These are phyloP conservation scores for Cyprinella venusta DNA, from an alignment of 2,797 vertebrate genomes.

Conservation along the genomic window DNA sequence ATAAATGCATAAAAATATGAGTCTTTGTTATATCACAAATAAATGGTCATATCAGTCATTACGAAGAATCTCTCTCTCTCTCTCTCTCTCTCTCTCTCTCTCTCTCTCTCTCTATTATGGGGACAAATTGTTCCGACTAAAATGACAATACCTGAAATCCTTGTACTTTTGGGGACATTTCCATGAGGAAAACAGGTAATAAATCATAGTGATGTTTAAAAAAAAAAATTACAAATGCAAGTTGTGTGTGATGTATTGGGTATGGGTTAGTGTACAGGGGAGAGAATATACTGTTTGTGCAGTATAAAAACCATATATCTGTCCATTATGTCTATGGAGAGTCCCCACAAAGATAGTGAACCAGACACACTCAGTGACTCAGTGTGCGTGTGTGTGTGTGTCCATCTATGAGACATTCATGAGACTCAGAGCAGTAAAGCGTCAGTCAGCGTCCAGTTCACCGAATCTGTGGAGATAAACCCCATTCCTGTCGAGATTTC, in stretches of 20 bases:
- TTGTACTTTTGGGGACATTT: not conserved
- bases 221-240: too few species aligned
- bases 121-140: not conserved
- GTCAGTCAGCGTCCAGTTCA: conserved; percentile 9
- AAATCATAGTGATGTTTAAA: not conserved
- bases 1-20: too few species aligned
- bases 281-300: not conserved
- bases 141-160: not conserved
- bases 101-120: not conserved
- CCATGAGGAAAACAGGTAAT: not conserved
- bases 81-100: too few species aligned
- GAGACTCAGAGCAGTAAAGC: conserved; percentile 29
- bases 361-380: too few species aligned
- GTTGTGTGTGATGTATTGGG: not conserved
- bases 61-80: too few species aligned
- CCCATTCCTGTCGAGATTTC: not conserved
- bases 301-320: too few species aligned
- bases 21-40: too few species aligned
- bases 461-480: conserved; percentile 24
- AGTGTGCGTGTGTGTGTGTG: not conserved
- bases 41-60: too few species aligned
- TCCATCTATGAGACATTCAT: conserved; percentile 16
- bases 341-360: too few species aligned
- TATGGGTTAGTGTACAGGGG: not conserved
- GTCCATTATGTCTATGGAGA: too few species aligned